Evolutionary conservation across 2,888 invertebrate species (phyloP).

Genomic region (Nemapogon koenigi): DNA sequence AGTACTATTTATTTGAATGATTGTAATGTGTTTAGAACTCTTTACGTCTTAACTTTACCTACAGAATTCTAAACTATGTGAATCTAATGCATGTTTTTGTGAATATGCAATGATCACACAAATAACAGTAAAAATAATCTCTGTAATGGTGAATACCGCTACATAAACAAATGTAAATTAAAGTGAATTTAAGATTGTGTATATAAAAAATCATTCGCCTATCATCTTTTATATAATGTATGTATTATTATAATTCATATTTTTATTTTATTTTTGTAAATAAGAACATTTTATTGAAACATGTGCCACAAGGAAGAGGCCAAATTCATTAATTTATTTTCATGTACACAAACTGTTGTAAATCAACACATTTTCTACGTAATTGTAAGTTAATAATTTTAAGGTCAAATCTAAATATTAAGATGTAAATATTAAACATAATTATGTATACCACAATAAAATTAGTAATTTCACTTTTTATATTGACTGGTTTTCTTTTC

Average conservation of each 20-base stretch:
- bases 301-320: slow-evolving; percentile 41
- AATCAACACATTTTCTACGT: slow-evolving; percentile 2
- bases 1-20: too few species aligned
- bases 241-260: slow-evolving; percentile 17
- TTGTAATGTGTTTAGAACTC: too few species aligned
- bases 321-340: slow-evolving; percentile 61
- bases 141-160: too few species aligned
- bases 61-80: too few species aligned
- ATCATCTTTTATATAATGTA: slow-evolving; percentile 40
- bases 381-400: slow-evolving; percentile 5
- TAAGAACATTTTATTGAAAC: slow-evolving; percentile 28
- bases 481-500: too few species aligned
- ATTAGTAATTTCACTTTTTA: too few species aligned
- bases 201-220: too few species aligned
- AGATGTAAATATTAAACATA: slow-evolving; percentile 8
- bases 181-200: too few species aligned
- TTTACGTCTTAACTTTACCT: too few species aligned
- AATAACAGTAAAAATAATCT: too few species aligned
- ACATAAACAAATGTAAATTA: neutral
- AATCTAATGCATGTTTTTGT: too few species aligned
- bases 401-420: slow-evolving; percentile 5
- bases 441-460: slow-evolving; percentile 6
- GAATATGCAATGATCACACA: too few species aligned
- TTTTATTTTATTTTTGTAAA: slow-evolving; percentile 30
- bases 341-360: slow-evolving; percentile 6